A percentile compares a stretch with the other conserved stretches of the same genome.
phyloP scores from a whole-genome alignment of 2,888 invertebrate species.

The Anagyrus pseudococci region DNA sequence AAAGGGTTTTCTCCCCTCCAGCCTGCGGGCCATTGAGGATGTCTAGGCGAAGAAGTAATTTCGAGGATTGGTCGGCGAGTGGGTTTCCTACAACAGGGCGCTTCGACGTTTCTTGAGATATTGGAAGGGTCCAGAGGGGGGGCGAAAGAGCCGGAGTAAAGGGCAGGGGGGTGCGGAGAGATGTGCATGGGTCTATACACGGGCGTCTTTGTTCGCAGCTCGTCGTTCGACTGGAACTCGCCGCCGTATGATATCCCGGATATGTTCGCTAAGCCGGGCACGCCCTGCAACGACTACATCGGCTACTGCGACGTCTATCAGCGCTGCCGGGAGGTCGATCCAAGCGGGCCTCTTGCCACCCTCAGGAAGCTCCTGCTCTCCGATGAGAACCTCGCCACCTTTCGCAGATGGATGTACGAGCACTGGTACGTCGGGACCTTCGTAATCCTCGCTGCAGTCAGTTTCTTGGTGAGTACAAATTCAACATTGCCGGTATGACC shows the following conservation, averaged over 20 bases:
- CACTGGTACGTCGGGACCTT: conserved; percentile 92
- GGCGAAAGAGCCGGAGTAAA: neutral
- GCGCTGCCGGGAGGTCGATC: conserved; percentile 90
- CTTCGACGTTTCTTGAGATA: conserved; percentile 19
- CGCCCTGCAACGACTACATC: conserved; percentile 92
- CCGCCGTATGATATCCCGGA: conserved; percentile 90
- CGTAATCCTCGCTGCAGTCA: conserved; percentile 75
- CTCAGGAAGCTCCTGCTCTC: conserved; percentile 84
- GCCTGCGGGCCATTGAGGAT: no score
- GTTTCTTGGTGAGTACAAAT: conserved; percentile 78
- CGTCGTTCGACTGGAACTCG: conserved; percentile 90
- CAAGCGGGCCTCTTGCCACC: conserved; percentile 90
- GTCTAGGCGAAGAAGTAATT: no score
- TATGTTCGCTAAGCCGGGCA: conserved; percentile 92
- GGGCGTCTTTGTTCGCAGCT: conserved; percentile 61
- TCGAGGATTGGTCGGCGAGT: conserved; percentile 18
- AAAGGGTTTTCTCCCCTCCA: no score
- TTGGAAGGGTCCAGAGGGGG: neutral
- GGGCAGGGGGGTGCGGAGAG: neutral
- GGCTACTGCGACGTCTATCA: conserved; percentile 80
- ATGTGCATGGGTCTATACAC: neutral
- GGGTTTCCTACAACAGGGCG: conserved; percentile 1
- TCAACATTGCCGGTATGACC: neutral
- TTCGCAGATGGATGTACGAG: conserved; percentile 84
- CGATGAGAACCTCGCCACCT: conserved; percentile 88